phyloP scores from a whole-genome alignment of 1,140 invertebrate genomes.

The Lordiphosa mommai region DNA sequence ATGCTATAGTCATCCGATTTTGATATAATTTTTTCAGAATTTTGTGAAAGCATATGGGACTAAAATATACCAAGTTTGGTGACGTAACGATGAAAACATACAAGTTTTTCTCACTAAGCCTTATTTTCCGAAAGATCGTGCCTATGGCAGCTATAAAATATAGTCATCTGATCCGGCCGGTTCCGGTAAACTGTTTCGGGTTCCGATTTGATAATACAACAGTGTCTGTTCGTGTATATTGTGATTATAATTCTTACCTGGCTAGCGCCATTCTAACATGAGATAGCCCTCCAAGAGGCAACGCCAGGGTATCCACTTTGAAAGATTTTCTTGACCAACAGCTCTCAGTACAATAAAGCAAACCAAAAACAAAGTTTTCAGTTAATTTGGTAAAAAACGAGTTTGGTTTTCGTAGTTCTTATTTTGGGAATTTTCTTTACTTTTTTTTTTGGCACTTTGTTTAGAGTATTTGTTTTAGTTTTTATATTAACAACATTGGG shows the following conservation, averaged over 20 bases:
- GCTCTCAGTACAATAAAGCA: conserved; percentile 31
- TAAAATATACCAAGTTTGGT: too few species aligned
- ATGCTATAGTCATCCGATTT: too few species aligned
- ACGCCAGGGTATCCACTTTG: conserved; percentile 83
- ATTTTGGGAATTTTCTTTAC: conserved; percentile 1
- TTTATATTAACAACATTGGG: conserved; percentile 27
- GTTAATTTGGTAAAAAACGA: background rate
- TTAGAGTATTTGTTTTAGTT: conserved; percentile 1
- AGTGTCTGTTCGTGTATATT: too few species aligned
- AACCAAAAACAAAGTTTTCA: conserved; percentile 25
- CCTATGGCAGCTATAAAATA: too few species aligned
- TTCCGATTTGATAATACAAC: too few species aligned
- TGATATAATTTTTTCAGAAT: too few species aligned
- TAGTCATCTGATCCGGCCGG: too few species aligned
- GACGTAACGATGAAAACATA: too few species aligned
- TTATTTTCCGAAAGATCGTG: too few species aligned
- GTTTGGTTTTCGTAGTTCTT: background rate
- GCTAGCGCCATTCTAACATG: conserved; percentile 84
- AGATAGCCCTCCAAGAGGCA: conserved; percentile 82
- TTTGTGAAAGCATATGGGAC: too few species aligned
- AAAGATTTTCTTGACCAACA: conserved; percentile 42
- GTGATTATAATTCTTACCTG: conserved; percentile 80
- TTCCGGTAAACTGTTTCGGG: too few species aligned
- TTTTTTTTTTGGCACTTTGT: conserved; percentile 21
- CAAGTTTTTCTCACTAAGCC: too few species aligned